Percentiles rank a stretch among this genome's conserved stretches.
Conservation (phyloP, 1,140 invertebrate genomes). For the Charaxes varanes region DNA sequence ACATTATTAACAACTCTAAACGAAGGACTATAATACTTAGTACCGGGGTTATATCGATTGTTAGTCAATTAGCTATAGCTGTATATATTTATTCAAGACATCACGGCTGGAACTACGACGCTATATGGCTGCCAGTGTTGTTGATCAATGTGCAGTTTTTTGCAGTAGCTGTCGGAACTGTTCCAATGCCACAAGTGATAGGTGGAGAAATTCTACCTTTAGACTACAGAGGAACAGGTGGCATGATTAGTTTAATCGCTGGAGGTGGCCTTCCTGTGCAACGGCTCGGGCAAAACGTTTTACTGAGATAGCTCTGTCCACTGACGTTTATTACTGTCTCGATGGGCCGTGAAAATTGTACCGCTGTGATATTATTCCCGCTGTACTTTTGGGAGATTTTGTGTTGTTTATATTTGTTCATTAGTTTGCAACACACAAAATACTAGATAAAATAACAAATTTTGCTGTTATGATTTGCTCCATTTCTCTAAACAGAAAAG, state of each 20-base stretch:
- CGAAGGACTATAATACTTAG: constrained; percentile 43
- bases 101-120: constrained; percentile 21
- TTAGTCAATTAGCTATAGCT: constrained; percentile 34
- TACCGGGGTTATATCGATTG: constrained; percentile 27
- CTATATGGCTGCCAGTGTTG: constrained; percentile 40
- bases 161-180: constrained; percentile 38
- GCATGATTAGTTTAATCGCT: constrained; percentile 32
- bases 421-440: too few relatives aligned
- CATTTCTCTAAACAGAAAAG: too few relatives aligned
- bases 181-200: constrained; percentile 46
- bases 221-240: constrained; percentile 37
- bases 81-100: constrained; percentile 31
- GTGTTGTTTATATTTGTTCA: too few relatives aligned
- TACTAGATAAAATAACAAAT: too few relatives aligned
- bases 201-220: constrained; percentile 49
- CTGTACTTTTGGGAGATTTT: too few relatives aligned
- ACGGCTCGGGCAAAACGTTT: too few relatives aligned
- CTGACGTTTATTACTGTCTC: too few relatives aligned
- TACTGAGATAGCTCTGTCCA: too few relatives aligned
- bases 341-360: too few relatives aligned
- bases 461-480: too few relatives aligned
- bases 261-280: too few relatives aligned
- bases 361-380: too few relatives aligned
- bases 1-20: constrained; percentile 41
- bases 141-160: constrained; percentile 45